Evolutionary conservation across 2,113 vertebrate genomes (phyloP), one percentile per base, ranked within the genome.

Genomic region (Salminus brasiliensis): DNA sequence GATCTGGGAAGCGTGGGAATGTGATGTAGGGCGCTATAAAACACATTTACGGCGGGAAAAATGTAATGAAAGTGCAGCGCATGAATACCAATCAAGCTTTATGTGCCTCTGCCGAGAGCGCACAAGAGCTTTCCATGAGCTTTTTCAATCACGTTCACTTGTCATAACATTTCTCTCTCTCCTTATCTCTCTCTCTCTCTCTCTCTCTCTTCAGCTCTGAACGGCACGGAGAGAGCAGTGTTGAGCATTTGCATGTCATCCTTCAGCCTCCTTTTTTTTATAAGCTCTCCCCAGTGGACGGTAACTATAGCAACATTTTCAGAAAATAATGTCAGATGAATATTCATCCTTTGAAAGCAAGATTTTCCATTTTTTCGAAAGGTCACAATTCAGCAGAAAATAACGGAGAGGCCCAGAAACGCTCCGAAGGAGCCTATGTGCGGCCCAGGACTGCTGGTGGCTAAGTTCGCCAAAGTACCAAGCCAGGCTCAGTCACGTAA

Each of bases 241-340:
- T 47, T 32, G 55, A 78, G 27, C 25, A 2, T 67, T 41, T 76
- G 5, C 41, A 41, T 67, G 16, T 18, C 72, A 45, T 70, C 52
- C 45, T 45, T 36, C 25, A 18, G 9, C 74, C 21, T 29, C 10
- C 6, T 34, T 25, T 29, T 76, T 43, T 77, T 69, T 7, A 77
- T 49, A 69, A 21, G 21, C 39, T 32, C 39, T 52, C 47, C 69
- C 49, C 12, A 4, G 69, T 16, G 27, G 27, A 53, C 30, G 29
- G 76, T 78, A 70, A 78, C 76, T 60, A 78, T 78, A 62, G 76
- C 67, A 78, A 78, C 76, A 21, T 71, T 25, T 78, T 70, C 74
- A n/a, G 30, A 78, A 47, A 45, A 43, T 60, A 60, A 49, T 6
- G 4, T 70, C 47, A 53, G 69, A 70, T 72, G n/a, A 71, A 78